These are phyloP conservation scores for Danio albolineatus DNA, from an alignment of 2,797 vertebrate genomes.

Conservation along the genomic window DNA sequence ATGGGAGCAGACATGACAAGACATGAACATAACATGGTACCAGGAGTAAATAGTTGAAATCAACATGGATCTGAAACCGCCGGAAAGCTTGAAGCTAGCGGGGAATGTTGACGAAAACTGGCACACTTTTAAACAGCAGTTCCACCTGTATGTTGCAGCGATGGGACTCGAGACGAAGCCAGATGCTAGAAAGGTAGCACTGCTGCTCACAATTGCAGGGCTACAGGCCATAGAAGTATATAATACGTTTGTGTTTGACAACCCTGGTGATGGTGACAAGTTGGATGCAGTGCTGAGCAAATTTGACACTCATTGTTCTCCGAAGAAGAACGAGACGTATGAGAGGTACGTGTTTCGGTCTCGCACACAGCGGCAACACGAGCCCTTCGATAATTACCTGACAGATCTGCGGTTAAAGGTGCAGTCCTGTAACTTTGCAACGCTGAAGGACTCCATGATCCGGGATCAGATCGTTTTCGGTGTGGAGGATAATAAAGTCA, in stretches of 20 bases:
- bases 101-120: background rate
- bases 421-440: constrained; percentile 36
- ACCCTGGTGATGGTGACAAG: constrained; percentile 17
- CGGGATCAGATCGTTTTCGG: constrained; percentile 41
- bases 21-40: too few relatives aligned
- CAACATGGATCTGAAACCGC: background rate
- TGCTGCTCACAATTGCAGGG: background rate
- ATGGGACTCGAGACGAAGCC: too few relatives aligned
- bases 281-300: background rate
- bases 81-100: background rate
- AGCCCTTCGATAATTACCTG: constrained; percentile 46
- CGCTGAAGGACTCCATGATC: constrained; percentile 32
- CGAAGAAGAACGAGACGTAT: constrained; percentile 12
- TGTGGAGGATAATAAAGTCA: constrained; percentile 35
- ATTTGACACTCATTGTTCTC: too few relatives aligned
- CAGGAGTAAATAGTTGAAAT: background rate
- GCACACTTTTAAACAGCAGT: background rate
- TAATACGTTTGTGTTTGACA: background rate
- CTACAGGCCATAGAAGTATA: background rate
- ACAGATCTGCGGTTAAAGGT: constrained; percentile 46
- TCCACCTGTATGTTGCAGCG: background rate
- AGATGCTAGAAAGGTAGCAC: background rate
- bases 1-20: too few relatives aligned
- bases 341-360: constrained; percentile 34
- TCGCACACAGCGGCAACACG: background rate